Percentiles rank a stretch among this genome's conserved stretches.
Conservation (phyloP, 2,113 vertebrate genomes). For the Passer montanus region DNA sequence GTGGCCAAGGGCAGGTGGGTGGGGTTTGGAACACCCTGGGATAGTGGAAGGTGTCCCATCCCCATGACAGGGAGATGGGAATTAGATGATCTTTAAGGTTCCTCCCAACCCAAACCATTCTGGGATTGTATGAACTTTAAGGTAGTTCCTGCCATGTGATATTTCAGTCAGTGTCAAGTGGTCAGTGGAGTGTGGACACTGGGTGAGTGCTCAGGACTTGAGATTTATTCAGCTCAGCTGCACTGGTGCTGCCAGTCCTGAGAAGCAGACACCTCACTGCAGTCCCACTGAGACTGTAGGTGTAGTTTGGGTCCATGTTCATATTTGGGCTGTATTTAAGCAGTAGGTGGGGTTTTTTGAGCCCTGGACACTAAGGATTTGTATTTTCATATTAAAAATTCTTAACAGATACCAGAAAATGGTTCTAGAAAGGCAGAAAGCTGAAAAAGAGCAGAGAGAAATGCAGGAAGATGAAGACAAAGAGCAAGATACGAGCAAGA, state of each 20-base stretch:
- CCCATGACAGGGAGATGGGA: not conserved
- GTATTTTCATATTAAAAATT: not conserved
- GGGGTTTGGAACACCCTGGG: not conserved
- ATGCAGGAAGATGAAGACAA: slow-evolving; percentile 34
- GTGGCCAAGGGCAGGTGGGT: not conserved
- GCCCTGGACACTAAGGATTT: not conserved
- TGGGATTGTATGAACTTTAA: not conserved
- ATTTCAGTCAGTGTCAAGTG: not conserved
- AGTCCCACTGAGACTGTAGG: not conserved
- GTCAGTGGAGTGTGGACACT: not conserved
- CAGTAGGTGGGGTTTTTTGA: not conserved
- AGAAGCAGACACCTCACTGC: not conserved
- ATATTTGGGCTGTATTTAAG: not conserved
- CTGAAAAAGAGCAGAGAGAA: slow-evolving; percentile 62
- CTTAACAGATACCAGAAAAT: slow-evolving; percentile 67
- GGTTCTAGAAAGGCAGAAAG: slow-evolving; percentile 68
- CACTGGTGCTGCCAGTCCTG: not conserved
- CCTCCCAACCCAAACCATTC: not conserved
- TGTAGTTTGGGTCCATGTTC: not conserved
- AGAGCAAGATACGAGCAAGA: not conserved
- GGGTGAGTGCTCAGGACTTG: not conserved
- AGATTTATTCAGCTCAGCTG: not conserved
- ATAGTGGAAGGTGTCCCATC: not conserved
- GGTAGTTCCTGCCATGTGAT: not conserved
- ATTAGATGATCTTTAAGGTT: not conserved